Evolutionary conservation across 2,888 invertebrate genomes (phyloP).

Genomic region (Drosophila formosana): DNA sequence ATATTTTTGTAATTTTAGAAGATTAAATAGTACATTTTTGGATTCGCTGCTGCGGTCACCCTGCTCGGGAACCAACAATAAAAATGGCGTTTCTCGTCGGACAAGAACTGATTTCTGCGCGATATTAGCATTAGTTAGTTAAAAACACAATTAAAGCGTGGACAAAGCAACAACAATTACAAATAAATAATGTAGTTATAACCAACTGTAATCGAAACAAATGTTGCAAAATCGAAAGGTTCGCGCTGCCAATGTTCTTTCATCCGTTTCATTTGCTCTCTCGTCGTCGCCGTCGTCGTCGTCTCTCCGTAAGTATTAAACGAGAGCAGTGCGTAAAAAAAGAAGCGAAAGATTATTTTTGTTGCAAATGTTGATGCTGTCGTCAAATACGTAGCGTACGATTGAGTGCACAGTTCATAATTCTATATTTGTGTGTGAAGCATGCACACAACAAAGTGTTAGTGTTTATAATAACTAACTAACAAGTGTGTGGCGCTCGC

Average conservation of each 20-base stretch:
- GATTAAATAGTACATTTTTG: neutral
- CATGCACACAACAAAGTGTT: slow-evolving; percentile 7
- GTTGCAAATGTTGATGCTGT: slow-evolving; percentile 53
- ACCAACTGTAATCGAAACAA: slow-evolving; percentile 33
- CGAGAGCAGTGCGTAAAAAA: slow-evolving; percentile 68
- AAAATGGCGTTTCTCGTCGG: slow-evolving; percentile 75
- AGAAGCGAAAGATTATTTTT: slow-evolving; percentile 57
- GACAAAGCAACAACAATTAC: slow-evolving; percentile 28
- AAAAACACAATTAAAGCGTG: slow-evolving; percentile 42
- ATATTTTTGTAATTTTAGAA: neutral
- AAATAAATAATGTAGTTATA: slow-evolving; percentile 56
- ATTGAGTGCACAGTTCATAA: slow-evolving; percentile 31
- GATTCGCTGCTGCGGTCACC: slow-evolving; percentile 2
- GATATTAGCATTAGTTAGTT: slow-evolving; percentile 59
- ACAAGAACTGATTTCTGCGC: slow-evolving; percentile 59
- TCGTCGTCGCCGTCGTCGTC: slow-evolving; percentile 42
- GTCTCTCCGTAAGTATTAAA: slow-evolving; percentile 60
- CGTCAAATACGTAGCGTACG: slow-evolving; percentile 30
- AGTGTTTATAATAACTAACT: slow-evolving; percentile 47
- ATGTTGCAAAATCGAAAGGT: slow-evolving; percentile 40
- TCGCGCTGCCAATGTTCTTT: slow-evolving; percentile 38
- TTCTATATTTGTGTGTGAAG: slow-evolving; percentile 18
- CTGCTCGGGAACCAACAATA: slow-evolving; percentile 58
- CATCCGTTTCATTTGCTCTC: slow-evolving; percentile 26
- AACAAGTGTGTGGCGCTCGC: slow-evolving; percentile 53